Evolutionary conservation across 2,888 invertebrate genomes (phyloP), one percentile per base, ranked within the genome.

Genomic region (Lottia gigantea): DNA sequence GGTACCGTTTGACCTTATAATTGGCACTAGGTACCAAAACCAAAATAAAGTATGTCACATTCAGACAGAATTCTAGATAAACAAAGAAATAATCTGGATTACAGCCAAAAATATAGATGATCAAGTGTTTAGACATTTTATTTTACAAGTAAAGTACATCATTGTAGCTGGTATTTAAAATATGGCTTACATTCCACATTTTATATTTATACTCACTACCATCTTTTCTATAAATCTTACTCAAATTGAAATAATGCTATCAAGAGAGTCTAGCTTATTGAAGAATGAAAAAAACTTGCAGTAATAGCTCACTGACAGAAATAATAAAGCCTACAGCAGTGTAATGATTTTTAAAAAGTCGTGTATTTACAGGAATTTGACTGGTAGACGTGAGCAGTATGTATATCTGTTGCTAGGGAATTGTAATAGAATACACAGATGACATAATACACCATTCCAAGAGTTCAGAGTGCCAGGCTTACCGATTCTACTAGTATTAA

Each of bases 391-490:
- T 11, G 19, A 55, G 55, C 19, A 55, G 19, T 55, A 23, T 55
- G 55, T 55, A 23, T 55, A 55, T 55, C 55, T 55, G 55, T 55
- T 55, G 55, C 55, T 55, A 55, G 55, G 55, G 55, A 55, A 55
- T 62, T 23, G 67, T 62, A 68, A 68, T 62, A 31, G 46, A 45
- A 62, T 62, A 62, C 46, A 31, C 23, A 68, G 62, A 68, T 68
- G 67, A 68, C 67, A 68, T 68, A 68, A 68, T 68, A 40, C 45
- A 62, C 62, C 45, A 68, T 68, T 62, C 67, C 67, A 45, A 55
- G 19, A 55, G 55, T 23, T 19, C 8, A 23, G 55, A 23, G 55
- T 55, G 55, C 55, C 55, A 55, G 15, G 55, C 55, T 55, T 23
- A 23, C 40, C 11, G 40, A 40, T 40, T 40, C 40, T 11, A 40